These are phyloP conservation scores for Scalopus aquaticus DNA, from an alignment of 2,113 vertebrate species.

Conservation along the genomic window DNA sequence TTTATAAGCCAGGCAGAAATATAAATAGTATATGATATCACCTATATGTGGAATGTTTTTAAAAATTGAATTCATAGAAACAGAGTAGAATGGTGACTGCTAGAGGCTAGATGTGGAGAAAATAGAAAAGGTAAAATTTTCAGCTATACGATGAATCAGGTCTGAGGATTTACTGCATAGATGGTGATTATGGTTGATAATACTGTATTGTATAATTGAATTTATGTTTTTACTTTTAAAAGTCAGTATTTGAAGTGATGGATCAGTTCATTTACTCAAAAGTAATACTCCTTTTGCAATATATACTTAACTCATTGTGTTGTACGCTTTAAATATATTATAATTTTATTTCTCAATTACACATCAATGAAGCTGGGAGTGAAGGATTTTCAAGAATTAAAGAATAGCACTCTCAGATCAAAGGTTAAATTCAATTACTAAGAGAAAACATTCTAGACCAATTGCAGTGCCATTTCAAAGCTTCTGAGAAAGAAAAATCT, in stretches of 20 bases:
- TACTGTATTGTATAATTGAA: background rate
- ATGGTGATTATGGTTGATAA: background rate
- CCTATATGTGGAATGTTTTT: too few species aligned
- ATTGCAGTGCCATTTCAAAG: background rate
- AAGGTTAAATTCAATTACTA: background rate
- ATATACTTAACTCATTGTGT: background rate
- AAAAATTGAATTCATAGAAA: background rate
- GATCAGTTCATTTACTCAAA: background rate
- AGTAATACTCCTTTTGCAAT: background rate
- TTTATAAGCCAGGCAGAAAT: too few species aligned
- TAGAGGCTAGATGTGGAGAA: background rate
- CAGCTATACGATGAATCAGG: background rate
- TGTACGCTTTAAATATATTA: background rate
- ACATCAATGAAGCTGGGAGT: too few species aligned
- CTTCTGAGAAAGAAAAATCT: background rate
- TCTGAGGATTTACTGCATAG: background rate
- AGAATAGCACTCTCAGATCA: background rate
- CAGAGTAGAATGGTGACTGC: background rate
- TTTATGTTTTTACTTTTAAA: background rate
- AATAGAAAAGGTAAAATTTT: background rate
- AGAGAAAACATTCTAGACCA: background rate
- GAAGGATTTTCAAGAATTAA: background rate
- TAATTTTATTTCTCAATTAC: background rate
- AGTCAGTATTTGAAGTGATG: background rate
- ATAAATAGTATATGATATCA: too few species aligned